Evolutionary conservation across 1,140 invertebrate species (phyloP).

Genomic region (Heterodera schachtii): DNA sequence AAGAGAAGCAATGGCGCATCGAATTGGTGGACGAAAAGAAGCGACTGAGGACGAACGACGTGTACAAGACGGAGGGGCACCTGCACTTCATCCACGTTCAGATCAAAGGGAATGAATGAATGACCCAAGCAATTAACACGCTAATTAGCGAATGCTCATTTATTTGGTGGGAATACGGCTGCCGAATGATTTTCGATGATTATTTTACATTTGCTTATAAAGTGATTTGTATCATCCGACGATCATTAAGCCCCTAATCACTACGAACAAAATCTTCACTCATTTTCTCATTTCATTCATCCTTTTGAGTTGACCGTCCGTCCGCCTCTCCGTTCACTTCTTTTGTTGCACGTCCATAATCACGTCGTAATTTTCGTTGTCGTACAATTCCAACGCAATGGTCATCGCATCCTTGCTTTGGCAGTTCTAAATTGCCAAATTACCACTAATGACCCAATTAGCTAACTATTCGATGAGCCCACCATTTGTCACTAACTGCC

Average conservation of each 20-base stretch:
- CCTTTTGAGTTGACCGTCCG: neutral
- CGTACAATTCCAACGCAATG: neutral
- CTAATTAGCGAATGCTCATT: neutral
- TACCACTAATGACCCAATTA: no score
- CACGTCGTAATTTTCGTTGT: neutral
- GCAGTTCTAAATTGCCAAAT: neutral
- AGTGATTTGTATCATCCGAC: no score
- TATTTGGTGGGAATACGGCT: neutral
- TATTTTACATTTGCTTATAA: neutral
- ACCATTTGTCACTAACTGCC: no score
- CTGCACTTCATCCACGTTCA: conserved; percentile 3
- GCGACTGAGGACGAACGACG: neutral
- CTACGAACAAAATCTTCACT: neutral
- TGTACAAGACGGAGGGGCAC: neutral
- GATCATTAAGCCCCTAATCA: no score
- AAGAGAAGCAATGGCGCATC: neutral
- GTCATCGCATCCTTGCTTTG: neutral
- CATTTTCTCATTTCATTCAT: neutral
- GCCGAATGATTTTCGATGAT: neutral
- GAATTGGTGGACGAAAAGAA: neutral
- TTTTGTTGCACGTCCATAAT: neutral
- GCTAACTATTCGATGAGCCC: no score
- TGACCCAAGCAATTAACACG: neutral
- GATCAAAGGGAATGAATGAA: neutral
- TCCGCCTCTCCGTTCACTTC: neutral